Evolutionary conservation across 1,140 invertebrate genomes (phyloP), one percentile per base, ranked within the genome.

Genomic region (Diabrotica undecimpunctata): DNA sequence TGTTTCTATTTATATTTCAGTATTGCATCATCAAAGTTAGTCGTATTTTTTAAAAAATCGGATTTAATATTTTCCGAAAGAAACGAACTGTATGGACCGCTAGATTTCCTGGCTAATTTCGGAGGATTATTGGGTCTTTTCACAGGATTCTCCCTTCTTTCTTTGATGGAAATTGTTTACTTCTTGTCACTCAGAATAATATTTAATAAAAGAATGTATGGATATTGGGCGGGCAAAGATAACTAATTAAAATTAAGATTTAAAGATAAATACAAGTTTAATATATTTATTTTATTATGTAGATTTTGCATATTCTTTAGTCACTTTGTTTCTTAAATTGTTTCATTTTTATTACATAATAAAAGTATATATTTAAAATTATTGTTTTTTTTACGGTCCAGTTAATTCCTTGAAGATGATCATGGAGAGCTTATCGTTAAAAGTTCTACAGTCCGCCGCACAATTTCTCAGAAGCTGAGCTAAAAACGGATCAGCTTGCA

Each of bases 91-190:
- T 84, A 82, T 69, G 83, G 83, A n/a, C 75, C 75, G 36, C 80
- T 81, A 6, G 84, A 84, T 66, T 85, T 85, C 67, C 70, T 85
- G 50, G 83, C 83, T 59, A 84, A 84, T 68, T 83, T 83, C 66
- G 84, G 84, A 25, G 84, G 84, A 59, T 71, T 86, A 5, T 66
- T 86, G 51, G 84, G 84, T 9, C 78, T 86, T 8, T 85, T 83
- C 69, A 81, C 84, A 75, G 84, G 84, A 61, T 83, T 85, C 56
- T 85, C 84, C 5, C 77, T 83, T 38, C 67, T 86, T 7, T 84
- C 82, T 57, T 76, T 85, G 13, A 77, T 84, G 35, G 84, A 85
- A 71, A 77, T 85, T 10, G 68, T 84, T 14, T 85, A 85, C 62
- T 85, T 83, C 70, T 79, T 81, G 12, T 81, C 82, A 0, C 70